These are phyloP conservation scores for Montipora capitata DNA, from an alignment of 92 coral and sea anemone species.

Conservation along the genomic window DNA sequence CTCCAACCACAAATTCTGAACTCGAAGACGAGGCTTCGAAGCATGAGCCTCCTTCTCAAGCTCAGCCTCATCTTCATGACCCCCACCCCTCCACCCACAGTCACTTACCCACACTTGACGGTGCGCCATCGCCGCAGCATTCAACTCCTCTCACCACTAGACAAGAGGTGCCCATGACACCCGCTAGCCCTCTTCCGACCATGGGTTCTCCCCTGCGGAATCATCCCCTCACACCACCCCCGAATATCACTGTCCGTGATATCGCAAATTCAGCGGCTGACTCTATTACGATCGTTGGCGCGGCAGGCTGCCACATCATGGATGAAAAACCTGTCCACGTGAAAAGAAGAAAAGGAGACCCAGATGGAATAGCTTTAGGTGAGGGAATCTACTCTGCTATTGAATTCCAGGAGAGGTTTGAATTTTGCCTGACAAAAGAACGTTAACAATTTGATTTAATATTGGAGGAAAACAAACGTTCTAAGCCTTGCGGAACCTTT, in stretches of 20 bases:
- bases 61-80: slow-evolving; percentile 45
- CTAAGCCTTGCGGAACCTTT: too few species aligned
- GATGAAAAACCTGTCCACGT: slow-evolving; percentile 81
- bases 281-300: slow-evolving; percentile 63
- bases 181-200: slow-evolving; percentile 52
- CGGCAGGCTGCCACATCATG: slow-evolving; percentile 67
- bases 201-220: slow-evolving; percentile 65
- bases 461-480: too few species aligned
- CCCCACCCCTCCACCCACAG: slow-evolving; percentile 39
- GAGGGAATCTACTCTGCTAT: not conserved
- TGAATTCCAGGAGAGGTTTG: not conserved
- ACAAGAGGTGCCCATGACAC: slow-evolving; percentile 40
- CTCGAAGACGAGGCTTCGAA: slow-evolving; percentile 70
- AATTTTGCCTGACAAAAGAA: not conserved
- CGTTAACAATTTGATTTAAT: too few species aligned
- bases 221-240: slow-evolving; percentile 81
- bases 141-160: slow-evolving; percentile 46
- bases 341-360: slow-evolving; percentile 85
- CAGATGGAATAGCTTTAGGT: slow-evolving; percentile 93
- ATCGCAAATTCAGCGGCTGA: slow-evolving; percentile 68
- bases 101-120: slow-evolving; percentile 61
- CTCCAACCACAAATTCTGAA: slow-evolving; percentile 52
- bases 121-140: slow-evolving; percentile 47
- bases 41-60: slow-evolving; percentile 72
- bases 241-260: slow-evolving; percentile 83